These are phyloP conservation scores for Cyprinodon diabolis DNA, from an alignment of 2,797 vertebrate species.

Conservation along the genomic window DNA sequence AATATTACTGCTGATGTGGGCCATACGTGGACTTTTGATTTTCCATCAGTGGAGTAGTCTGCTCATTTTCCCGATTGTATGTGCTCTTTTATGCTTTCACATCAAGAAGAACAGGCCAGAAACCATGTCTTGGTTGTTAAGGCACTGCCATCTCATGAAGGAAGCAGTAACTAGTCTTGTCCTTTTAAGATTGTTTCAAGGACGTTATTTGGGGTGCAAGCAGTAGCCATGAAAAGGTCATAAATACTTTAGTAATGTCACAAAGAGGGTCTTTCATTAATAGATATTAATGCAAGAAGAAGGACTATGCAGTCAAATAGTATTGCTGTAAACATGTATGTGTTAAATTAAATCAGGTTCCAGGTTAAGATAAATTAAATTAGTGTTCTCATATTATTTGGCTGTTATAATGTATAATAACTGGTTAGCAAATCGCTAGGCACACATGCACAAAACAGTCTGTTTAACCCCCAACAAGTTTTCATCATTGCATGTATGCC, in stretches of 20 bases:
- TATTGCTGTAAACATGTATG: background rate
- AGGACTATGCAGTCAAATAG: conserved; percentile 12
- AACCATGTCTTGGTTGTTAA: conserved; percentile 35
- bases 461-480: background rate
- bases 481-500: too few relatives aligned
- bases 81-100: conserved; percentile 10
- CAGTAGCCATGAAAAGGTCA: conserved; percentile 59
- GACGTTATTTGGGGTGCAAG: conserved; percentile 52
- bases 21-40: conserved; percentile 5
- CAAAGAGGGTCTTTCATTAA: conserved; percentile 33
- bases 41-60: background rate
- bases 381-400: background rate
- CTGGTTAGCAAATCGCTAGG: background rate
- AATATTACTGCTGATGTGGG: background rate
- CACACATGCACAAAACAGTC: background rate
- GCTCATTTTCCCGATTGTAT: conserved; percentile 8
- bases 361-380: background rate
- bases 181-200: conserved; percentile 53
- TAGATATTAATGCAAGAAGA: conserved; percentile 4
- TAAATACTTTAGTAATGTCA: conserved; percentile 32
- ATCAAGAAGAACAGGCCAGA: conserved; percentile 25
- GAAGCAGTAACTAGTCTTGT: conserved; percentile 20
- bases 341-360: conserved; percentile 11
- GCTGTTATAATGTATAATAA: background rate
- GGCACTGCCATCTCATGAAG: conserved; percentile 42